Evolutionary conservation across 2,797 vertebrate genomes (phyloP).

Genomic region (Schizopygopsis pylzovi): DNA sequence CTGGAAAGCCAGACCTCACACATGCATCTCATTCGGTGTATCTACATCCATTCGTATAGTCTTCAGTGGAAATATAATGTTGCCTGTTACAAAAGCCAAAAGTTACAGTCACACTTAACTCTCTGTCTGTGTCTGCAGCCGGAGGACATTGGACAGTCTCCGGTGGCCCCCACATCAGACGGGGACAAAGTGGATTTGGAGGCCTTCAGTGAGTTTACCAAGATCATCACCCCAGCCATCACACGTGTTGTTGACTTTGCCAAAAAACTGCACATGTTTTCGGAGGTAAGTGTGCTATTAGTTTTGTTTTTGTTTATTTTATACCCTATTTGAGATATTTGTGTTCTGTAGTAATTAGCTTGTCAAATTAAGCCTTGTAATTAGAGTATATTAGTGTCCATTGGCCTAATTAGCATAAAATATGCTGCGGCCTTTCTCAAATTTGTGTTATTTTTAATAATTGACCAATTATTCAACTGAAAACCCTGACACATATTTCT

Average conservation of each 20-base stretch:
- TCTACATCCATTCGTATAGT: conserved; percentile 5
- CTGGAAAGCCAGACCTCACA: conserved; percentile 6
- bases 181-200: conserved; percentile 97
- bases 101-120: neutral
- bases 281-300: conserved; percentile 81
- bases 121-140: conserved; percentile 74
- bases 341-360: neutral
- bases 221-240: conserved; percentile 99
- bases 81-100: neutral
- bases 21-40: neutral
- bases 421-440: neutral
- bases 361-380: conserved; percentile 22
- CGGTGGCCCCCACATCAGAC: conserved; percentile 87
- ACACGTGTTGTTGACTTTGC: conserved; percentile 98
- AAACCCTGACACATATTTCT: neutral
- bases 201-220: conserved; percentile 99
- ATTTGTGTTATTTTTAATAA: conserved; percentile 25
- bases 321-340: neutral
- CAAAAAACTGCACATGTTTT: conserved; percentile 99
- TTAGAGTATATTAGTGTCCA: neutral
- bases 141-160: conserved; percentile 94
- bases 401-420: conserved; percentile 22
- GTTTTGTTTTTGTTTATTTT: conserved; percentile 1
- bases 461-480: neutral
- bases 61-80: neutral